Base-by-base conservation (phyloP, 2,888 invertebrate genomes). In the Margaritifera margaritifera region DNA sequence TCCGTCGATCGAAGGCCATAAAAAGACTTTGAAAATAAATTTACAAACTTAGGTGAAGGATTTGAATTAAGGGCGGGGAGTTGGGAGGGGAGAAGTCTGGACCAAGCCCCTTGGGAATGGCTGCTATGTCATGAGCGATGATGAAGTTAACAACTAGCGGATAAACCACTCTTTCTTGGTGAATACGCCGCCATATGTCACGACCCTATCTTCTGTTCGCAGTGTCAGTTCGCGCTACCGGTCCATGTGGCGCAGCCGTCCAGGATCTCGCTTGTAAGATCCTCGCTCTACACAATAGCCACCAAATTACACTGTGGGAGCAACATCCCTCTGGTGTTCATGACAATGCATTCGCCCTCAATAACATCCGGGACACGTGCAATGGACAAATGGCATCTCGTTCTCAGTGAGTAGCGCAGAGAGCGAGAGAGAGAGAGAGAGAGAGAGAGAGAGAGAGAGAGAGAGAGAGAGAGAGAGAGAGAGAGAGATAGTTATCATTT, bases 331-430 rank as follows among this genome's bases (percentile, higher is more conserved):
- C 83, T 53, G 78, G 80, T 64, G 68, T 65, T 42, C 68, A 69
- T 53, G 83, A 83, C 74, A 77, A 79, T 69, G 83, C 80, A 22
- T 81, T 70, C 65, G 69, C 83, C 11, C 74, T 75, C 59, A 78
- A 81, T 68, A 83, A 83, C 60, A 80, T 83, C 60, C 31, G 62
- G 31, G 83, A 83, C 57, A 71, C 80, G 5, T 83, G 83, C 61
- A 52, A 71, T 52, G 81, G 81, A 15, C 65, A 64, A 15, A 66
- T 69, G 25, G 78, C 71, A 42, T 42, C 24, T 24, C 53, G 51
- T 22, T 27, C 51, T 25, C 54, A 25, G 57, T 25, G 51, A 57
- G 57, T 31, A n/a, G n/a, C n/a, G n/a, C n/a, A 31, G n/a, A 59
- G 31, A 65, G 50, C 58, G 24, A 50, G 31, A 65, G 27, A 59